Evolutionary conservation across 2,888 invertebrate genomes (phyloP).

Genomic region (Buathra laborator): DNA sequence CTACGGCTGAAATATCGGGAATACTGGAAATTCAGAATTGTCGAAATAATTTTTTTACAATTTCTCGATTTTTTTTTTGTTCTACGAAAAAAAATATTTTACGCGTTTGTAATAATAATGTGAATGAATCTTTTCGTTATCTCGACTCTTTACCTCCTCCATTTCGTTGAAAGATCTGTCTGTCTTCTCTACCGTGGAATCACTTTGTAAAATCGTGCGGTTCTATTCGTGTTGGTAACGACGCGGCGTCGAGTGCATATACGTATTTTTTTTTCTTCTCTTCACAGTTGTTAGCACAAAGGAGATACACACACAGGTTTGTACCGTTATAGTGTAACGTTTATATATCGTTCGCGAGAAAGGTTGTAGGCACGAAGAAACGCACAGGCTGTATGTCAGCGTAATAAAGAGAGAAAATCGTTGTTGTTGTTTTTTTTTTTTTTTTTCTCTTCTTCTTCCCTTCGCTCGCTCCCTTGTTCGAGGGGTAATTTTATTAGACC

Average conservation of each 20-base stretch:
- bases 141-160: slow-evolving; percentile 60
- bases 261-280: background rate
- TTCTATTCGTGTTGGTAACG: background rate
- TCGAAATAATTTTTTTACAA: background rate
- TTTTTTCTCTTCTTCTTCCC: background rate
- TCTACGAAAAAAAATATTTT: background rate
- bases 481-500: slow-evolving; percentile 70
- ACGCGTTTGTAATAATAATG: background rate
- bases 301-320: slow-evolving; percentile 2
- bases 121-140: background rate
- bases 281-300: slow-evolving; percentile 13
- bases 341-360: slow-evolving; percentile 21
- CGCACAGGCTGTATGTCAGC: background rate
- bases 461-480: slow-evolving; percentile 45
- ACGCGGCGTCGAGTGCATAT: background rate
- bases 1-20: slow-evolving; percentile 32
- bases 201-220: slow-evolving; percentile 35
- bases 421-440: background rate
- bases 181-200: slow-evolving; percentile 29
- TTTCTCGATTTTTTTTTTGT: background rate
- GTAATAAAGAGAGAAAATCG: background rate
- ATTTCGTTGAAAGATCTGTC: slow-evolving; percentile 66
- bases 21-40: slow-evolving; percentile 32
- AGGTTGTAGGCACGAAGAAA: background rate
- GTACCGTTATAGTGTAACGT: background rate